Conservation (phyloP, 2,888 invertebrate species). For the Rhopalosiphum nymphaeae region DNA sequence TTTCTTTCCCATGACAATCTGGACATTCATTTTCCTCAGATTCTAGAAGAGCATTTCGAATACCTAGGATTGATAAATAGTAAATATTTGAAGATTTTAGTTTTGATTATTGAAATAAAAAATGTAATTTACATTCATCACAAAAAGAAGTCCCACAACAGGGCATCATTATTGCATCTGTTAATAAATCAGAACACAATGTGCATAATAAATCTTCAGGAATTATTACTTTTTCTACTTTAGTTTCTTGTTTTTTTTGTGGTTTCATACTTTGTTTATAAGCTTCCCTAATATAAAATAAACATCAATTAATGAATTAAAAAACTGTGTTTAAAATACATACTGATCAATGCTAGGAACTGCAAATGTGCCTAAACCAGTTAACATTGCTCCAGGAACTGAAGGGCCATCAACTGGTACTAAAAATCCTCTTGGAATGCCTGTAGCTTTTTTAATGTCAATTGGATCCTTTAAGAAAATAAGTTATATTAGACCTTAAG, state of each 20-base stretch:
- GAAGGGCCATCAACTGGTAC: conserved; percentile 90
- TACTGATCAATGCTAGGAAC: conserved; percentile 91
- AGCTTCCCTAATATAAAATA: conserved; percentile 76
- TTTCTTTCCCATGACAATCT: conserved; percentile 91
- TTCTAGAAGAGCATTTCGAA: conserved; percentile 87
- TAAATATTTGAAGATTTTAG: conserved; percentile 21
- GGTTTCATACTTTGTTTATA: conserved; percentile 81
- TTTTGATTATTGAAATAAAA: neutral
- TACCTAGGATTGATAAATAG: conserved; percentile 75
- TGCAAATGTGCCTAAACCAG: conserved; percentile 87
- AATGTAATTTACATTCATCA: conserved; percentile 87
- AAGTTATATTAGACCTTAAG: neutral
- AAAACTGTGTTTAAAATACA: conserved; percentile 70
- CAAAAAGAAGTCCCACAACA: conserved; percentile 99
- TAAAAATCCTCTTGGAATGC: conserved; percentile 97
- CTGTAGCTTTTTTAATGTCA: conserved; percentile 90
- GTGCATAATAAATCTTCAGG: conserved; percentile 93
- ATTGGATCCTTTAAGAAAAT: conserved; percentile 61
- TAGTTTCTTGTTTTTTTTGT: conserved; percentile 73
- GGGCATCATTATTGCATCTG: conserved; percentile 97
- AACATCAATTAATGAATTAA: conserved; percentile 35
- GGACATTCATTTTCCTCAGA: conserved; percentile 97
- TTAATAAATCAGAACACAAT: conserved; percentile 90
- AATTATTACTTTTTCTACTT: conserved; percentile 76
- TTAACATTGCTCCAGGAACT: conserved; percentile 92